Percentiles rank a stretch among this genome's conserved stretches.
Conservation (phyloP, 2,888 invertebrate species). For the Eubasilissa splendida region DNA sequence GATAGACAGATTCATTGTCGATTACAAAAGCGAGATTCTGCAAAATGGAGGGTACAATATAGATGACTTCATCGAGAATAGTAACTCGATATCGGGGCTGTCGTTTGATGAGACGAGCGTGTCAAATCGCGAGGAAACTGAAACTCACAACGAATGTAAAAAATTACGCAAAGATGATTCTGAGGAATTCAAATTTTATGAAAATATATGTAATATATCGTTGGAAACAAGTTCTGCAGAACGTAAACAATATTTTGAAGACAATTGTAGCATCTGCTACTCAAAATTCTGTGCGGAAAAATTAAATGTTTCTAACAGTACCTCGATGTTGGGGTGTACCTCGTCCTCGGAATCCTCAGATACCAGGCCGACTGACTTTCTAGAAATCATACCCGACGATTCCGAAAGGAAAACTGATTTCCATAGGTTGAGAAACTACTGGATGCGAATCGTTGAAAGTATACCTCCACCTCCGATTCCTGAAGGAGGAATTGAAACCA, state of each 20-base stretch:
- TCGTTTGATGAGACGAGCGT: conserved; percentile 48
- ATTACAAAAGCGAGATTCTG: not conserved
- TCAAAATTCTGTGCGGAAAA: too few relatives aligned
- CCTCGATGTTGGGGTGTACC: not conserved
- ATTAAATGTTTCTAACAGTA: not conserved
- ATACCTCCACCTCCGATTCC: conserved; percentile 53
- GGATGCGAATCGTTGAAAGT: conserved; percentile 50
- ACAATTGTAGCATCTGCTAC: not conserved
- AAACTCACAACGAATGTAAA: too few relatives aligned
- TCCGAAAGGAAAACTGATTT: not conserved
- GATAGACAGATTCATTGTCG: conserved; percentile 14
- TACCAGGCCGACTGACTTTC: not conserved
- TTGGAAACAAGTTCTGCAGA: too few relatives aligned
- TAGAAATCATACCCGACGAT: conserved; percentile 2
- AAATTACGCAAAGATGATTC: not conserved
- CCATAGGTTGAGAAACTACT: conserved; percentile 19
- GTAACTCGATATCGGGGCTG: conserved; percentile 37
- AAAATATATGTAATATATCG: not conserved
- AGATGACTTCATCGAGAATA: conserved; percentile 2
- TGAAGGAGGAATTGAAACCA: not conserved
- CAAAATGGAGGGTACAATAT: not conserved
- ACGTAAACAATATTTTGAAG: not conserved
- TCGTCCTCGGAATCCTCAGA: not conserved
- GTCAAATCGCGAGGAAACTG: not conserved
- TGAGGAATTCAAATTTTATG: not conserved